Conservation (phyloP, 2,888 invertebrate species). For the Caenorhabditis macrosperma region DNA sequence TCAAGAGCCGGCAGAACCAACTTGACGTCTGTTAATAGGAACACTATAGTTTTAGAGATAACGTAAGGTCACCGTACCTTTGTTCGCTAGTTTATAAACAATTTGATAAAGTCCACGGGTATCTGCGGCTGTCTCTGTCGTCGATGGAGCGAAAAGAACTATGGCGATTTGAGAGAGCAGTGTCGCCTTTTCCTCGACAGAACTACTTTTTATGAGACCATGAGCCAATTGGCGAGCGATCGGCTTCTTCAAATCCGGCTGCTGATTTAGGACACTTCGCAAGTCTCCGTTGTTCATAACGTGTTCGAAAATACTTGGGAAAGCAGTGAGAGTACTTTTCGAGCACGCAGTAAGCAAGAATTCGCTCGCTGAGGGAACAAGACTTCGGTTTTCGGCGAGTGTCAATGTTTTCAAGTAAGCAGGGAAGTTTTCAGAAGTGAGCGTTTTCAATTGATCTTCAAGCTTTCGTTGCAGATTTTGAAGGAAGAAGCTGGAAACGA, state of each 20-base stretch:
- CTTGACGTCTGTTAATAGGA: conserved; percentile 53
- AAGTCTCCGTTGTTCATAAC: conserved; percentile 34
- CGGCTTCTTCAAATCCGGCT: conserved; percentile 36
- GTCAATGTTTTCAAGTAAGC: conserved; percentile 29
- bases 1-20: conserved; percentile 49
- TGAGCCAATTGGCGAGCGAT: conserved; percentile 42
- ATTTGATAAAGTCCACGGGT: conserved; percentile 17
- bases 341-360: conserved; percentile 32
- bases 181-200: conserved; percentile 17
- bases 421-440: conserved; percentile 15
- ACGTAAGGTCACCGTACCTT: conserved; percentile 19
- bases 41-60: not conserved
- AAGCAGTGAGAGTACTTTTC: not conserved
- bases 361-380: conserved; percentile 31
- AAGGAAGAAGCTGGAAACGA: conserved; percentile 40
- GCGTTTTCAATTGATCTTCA: not conserved
- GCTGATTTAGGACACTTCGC: conserved; percentile 16
- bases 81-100: conserved; percentile 35
- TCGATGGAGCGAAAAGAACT: conserved; percentile 46
- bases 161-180: conserved; percentile 39
- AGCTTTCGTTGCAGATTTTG: conserved; percentile 31
- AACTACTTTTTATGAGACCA: conserved; percentile 5
- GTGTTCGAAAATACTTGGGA: conserved; percentile 40
- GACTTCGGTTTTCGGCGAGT: conserved; percentile 41
- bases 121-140: conserved; percentile 1